phyloP scores from a whole-genome alignment of 2,797 vertebrate species.

The Propithecus deckenii region DNA sequence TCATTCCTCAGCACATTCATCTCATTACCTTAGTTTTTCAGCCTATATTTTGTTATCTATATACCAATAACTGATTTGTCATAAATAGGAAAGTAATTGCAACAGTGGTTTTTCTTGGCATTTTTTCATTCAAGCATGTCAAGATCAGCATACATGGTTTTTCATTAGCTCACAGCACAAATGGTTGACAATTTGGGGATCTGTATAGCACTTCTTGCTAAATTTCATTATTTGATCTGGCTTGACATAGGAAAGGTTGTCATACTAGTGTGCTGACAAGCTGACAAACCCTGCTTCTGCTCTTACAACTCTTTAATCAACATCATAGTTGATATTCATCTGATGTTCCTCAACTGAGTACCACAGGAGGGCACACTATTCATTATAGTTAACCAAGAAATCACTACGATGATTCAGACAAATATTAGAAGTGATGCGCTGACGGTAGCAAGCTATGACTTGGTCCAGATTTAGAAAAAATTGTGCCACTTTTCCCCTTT shows the following conservation, averaged over 20 bases:
- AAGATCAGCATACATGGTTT: neutral
- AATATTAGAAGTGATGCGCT: constrained; percentile 22
- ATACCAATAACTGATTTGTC: constrained; percentile 50
- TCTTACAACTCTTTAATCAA: constrained; percentile 74
- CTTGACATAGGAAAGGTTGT: constrained; percentile 19
- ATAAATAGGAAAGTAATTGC: neutral
- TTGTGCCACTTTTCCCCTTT: neutral
- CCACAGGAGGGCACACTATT: constrained; percentile 46
- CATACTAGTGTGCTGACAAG: constrained; percentile 42
- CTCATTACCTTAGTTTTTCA: neutral
- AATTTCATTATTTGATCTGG: constrained; percentile 59
- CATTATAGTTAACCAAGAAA: constrained; percentile 55
- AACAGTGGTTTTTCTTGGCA: neutral
- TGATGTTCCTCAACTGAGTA: neutral
- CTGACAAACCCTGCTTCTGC: constrained; percentile 32
- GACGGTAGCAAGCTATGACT: neutral
- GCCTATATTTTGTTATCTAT: neutral
- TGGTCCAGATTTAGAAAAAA: neutral
- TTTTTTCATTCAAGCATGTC: neutral
- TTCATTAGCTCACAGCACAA: constrained; percentile 30
- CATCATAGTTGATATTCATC: constrained; percentile 55
- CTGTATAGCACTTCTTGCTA: neutral
- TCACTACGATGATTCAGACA: neutral
- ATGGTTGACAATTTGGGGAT: neutral
- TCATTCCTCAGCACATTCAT: neutral